Evolutionary conservation across 1,140 invertebrate species (phyloP).

Genomic region (Zaprionus tsacasi): DNA sequence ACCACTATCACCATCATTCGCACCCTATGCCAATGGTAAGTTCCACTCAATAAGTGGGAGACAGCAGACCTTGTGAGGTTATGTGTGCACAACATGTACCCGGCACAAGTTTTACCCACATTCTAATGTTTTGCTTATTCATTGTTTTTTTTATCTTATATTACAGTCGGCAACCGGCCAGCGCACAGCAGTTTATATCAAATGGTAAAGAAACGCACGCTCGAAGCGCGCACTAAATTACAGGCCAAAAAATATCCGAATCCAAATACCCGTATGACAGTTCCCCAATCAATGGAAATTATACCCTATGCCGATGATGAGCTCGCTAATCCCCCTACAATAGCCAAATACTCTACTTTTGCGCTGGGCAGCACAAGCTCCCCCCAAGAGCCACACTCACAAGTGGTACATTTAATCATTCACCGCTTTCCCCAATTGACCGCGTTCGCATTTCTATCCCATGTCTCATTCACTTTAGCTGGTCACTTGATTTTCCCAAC

Average conservation of each 20-base stretch:
- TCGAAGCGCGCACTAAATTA: slow-evolving; percentile 73
- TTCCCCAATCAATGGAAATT: slow-evolving; percentile 33
- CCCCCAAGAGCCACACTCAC: slow-evolving; percentile 26
- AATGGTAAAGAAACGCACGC: slow-evolving; percentile 81
- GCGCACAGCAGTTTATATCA: slow-evolving; percentile 73
- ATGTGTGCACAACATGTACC: slow-evolving; percentile 27
- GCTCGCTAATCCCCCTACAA: not conserved
- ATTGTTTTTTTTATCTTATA: not conserved
- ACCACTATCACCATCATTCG: slow-evolving; percentile 25
- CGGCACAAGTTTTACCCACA: slow-evolving; percentile 12
- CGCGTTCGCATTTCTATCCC: not conserved
- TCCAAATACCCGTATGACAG: slow-evolving; percentile 58
- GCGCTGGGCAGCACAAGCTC: not conserved
- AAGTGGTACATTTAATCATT: slow-evolving; percentile 2
- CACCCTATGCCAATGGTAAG: slow-evolving; percentile 54
- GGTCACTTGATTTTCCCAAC: not conserved
- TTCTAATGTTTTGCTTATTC: not conserved
- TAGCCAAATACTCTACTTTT: not conserved
- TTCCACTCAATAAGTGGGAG: not conserved
- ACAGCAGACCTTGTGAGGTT: slow-evolving; percentile 37
- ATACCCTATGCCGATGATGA: slow-evolving; percentile 43
- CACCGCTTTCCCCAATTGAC: not conserved
- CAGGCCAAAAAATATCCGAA: slow-evolving; percentile 76
- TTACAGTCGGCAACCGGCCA: slow-evolving; percentile 52
- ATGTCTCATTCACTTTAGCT: not conserved